Evolutionary conservation across 1,140 invertebrate genomes (phyloP), one percentile per base, ranked within the genome.

Genomic region (Babylonia areolata): DNA sequence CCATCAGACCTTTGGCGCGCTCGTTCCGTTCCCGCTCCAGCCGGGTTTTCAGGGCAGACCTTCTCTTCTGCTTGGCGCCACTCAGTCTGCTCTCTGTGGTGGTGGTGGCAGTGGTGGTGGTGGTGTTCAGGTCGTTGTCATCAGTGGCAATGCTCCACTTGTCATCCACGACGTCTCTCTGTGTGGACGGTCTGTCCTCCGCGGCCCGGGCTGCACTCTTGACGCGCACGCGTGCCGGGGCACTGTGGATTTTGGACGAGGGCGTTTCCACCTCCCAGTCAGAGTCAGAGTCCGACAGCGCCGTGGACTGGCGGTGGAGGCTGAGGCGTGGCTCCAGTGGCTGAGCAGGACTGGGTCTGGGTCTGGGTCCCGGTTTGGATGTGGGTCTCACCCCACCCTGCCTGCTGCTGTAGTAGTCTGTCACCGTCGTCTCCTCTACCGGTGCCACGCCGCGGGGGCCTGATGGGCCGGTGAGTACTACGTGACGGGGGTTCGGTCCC

Each of bases 291-390:
- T 80, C 78, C 9, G 78, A 80, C 40, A 80, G 78, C 2, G 78
- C 78, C 23, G 78, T 80, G n/a, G 78, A 80, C 78, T 80, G 78
- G 28, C 78, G 78, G 42, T 80, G 28, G 3, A 80, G 78, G 31
- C 23, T 35, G 0, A 80, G 77, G 9, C 31, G 37, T n/a, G n/a
- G 23, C 2, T 51, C 23, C 28, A 3, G 58, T 23, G 28, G 28
- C 46, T 28, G 20, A 3, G n/a, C 20, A 11, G 0, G 35, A 2
- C 2, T 9, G 37, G n/a, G 20, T 1, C 35, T 23, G 2, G 35
- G 17, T 40, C 75, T 28, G 9, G 35, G 37, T 23, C 75, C 37
- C 3, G 23, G 40, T 28, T 77, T 77, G 35, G 75, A 77, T 28
- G 40, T 28, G 6, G 75, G 75, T 37, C 75, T 77, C 3, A 20